Evolutionary conservation across 2,797 vertebrate species (phyloP).

Genomic region (Molossus alvarezi): DNA sequence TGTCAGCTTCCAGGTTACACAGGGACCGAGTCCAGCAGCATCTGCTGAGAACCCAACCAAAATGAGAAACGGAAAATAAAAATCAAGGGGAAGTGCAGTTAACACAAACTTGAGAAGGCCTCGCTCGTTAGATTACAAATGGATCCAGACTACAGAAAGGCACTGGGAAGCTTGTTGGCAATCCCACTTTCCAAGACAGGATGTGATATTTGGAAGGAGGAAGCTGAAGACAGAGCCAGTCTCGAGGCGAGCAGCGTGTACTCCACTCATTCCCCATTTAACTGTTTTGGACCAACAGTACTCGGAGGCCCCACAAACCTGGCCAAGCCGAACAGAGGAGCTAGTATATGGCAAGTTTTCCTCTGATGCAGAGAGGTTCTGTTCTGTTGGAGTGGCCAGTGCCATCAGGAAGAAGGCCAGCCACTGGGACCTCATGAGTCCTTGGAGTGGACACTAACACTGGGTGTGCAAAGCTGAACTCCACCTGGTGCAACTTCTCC

Average conservation of each 20-base stretch:
- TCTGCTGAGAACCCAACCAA: constrained; percentile 48
- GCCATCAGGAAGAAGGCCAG: constrained; percentile 8
- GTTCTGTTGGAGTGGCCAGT: background rate
- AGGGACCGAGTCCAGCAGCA: constrained; percentile 17
- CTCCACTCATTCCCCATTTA: constrained; percentile 55
- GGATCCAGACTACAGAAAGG: constrained; percentile 18
- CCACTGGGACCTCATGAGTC: background rate
- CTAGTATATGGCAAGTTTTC: background rate
- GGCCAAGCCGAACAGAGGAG: constrained; percentile 67
- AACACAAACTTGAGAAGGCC: constrained; percentile 66
- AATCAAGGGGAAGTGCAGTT: constrained; percentile 44
- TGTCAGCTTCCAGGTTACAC: constrained; percentile 37
- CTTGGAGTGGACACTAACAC: background rate
- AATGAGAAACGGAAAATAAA: constrained; percentile 73
- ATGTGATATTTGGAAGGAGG: constrained; percentile 68
- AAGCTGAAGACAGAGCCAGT: constrained; percentile 31
- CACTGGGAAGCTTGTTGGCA: constrained; percentile 32
- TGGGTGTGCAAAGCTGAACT: background rate
- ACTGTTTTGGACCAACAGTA: constrained; percentile 18
- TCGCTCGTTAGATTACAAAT: constrained; percentile 39
- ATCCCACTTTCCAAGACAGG: constrained; percentile 58
- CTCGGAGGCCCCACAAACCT: constrained; percentile 22
- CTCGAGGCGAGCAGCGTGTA: background rate
- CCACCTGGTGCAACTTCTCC: background rate
- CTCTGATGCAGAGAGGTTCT: background rate